Evolutionary conservation across 2,113 vertebrate species (phyloP).

Genomic region (Anser brachyrhynchus): DNA sequence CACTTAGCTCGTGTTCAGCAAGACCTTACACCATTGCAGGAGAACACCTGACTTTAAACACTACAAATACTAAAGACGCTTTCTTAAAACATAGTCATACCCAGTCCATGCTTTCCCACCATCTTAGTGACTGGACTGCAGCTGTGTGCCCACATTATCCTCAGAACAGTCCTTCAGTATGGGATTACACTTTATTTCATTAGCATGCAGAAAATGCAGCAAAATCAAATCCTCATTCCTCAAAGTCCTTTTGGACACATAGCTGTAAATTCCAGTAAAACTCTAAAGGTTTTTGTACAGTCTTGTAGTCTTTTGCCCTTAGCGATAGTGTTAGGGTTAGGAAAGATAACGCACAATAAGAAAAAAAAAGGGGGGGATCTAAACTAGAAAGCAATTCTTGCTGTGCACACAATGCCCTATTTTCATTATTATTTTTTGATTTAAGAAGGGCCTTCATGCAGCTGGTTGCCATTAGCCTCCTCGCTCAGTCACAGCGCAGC

Average conservation of each 20-base stretch:
- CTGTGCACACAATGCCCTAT: background rate
- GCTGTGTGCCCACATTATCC: background rate
- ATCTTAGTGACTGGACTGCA: background rate
- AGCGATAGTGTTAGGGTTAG: too few species aligned
- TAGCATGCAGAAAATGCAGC: background rate
- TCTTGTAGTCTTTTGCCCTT: background rate
- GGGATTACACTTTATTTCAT: background rate
- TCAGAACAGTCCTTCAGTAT: background rate
- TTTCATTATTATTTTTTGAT: background rate
- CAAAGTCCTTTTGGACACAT: background rate
- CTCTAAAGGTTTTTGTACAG: background rate
- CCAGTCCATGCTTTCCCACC: background rate
- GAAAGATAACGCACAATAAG: background rate
- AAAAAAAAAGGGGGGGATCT: background rate
- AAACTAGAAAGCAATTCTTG: background rate
- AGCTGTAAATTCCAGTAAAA: background rate
- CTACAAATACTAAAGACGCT: accelerated
- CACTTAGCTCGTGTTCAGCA: accelerated
- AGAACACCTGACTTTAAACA: background rate
- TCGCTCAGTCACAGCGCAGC: background rate
- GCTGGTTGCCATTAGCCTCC: background rate
- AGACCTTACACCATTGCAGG: background rate
- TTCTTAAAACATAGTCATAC: background rate
- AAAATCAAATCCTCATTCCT: background rate
- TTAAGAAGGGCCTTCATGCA: background rate